A percentile compares a stretch with the other conserved stretches of the same genome.
Evolutionary conservation across 2,888 invertebrate genomes (phyloP).

Genomic region (Chrysomela aeneicollis): DNA sequence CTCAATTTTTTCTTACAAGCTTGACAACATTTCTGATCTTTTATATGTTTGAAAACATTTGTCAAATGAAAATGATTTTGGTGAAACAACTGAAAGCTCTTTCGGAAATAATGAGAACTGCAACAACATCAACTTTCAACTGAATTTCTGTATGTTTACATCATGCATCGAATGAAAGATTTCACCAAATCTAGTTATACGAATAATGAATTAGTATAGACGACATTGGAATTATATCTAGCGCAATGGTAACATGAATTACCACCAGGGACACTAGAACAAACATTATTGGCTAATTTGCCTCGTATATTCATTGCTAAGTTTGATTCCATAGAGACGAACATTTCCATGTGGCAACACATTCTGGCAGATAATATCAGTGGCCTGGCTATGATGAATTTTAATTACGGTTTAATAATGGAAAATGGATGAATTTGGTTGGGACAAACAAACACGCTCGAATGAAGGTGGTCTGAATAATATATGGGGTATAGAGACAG

Average conservation of each 20-base stretch:
- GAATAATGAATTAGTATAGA: no score
- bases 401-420: slow-evolving; percentile 18
- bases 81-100: no score
- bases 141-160: no score
- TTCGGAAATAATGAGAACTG: no score
- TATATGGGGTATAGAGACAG: neutral
- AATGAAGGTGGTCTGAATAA: neutral
- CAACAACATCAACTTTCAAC: no score
- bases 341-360: neutral
- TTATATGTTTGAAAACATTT: no score
- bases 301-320: neutral
- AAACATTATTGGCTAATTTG: neutral
- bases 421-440: slow-evolving; percentile 16
- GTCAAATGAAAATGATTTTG: no score
- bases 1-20: no score
- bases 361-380: neutral
- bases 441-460: slow-evolving; percentile 4
- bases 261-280: neutral
- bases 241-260: neutral
- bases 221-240: no score
- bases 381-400: slow-evolving; percentile 15
- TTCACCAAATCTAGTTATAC: no score
- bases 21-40: no score
- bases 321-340: slow-evolving; percentile 5
- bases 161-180: no score